Conservation (phyloP, 2,797 vertebrate genomes). For the Meriones psammophilus region DNA sequence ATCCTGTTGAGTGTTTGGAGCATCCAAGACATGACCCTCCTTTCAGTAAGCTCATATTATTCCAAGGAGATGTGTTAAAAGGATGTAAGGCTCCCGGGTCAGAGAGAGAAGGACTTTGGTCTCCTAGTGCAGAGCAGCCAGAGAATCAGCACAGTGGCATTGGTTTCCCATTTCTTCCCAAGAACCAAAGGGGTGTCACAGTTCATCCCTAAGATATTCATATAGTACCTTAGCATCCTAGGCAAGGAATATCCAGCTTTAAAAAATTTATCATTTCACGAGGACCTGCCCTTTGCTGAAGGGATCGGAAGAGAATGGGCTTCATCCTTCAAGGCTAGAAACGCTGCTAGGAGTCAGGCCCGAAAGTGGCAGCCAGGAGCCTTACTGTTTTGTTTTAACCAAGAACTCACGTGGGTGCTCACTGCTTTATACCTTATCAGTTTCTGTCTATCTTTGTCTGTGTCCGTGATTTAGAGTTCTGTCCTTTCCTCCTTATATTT, state of each 20-base stretch:
- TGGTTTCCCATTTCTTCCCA: background rate
- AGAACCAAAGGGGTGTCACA: background rate
- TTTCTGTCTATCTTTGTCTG: background rate
- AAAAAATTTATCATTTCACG: background rate
- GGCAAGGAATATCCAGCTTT: background rate
- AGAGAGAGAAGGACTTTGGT: background rate
- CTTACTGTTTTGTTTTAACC: background rate
- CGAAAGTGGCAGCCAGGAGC: background rate
- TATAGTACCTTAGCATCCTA: background rate
- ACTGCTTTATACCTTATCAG: background rate
- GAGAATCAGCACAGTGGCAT: background rate
- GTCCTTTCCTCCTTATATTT: background rate
- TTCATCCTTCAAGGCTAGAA: background rate
- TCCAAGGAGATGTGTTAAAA: background rate
- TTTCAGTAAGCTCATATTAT: background rate
- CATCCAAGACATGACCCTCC: background rate
- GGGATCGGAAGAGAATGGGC: background rate
- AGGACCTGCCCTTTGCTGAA: background rate
- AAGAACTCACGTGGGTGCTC: background rate
- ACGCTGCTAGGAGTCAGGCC: background rate
- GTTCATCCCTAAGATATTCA: background rate
- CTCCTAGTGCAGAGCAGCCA: background rate
- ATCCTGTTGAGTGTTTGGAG: background rate
- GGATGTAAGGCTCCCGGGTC: background rate
- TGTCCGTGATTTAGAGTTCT: background rate